Base-by-base conservation (phyloP, 2,113 vertebrate genomes). In the Spea multiplicata region DNA sequence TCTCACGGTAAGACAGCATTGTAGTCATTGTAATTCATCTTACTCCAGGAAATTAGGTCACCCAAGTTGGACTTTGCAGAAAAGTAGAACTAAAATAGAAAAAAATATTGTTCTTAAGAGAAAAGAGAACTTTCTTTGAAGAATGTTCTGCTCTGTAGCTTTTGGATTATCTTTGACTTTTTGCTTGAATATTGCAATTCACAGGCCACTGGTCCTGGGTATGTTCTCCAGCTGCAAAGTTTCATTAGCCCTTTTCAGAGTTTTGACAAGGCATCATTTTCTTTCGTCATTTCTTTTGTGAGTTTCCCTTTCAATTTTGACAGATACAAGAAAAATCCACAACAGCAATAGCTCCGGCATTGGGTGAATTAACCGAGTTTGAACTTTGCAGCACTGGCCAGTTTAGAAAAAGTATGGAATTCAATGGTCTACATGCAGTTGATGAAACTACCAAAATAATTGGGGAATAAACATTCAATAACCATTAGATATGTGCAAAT, bases 181-280 rank as follows among this genome's bases (percentile, higher is more conserved):
- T 86, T 84, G 57, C 80, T 75, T 53, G 77, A 83, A 86, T 66
- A 77, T 0, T 79, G 70, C 75, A 81, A 81, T 85, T 76, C 82
- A 84, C 84, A 84, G 81, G 80, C 83, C 82, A 83, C 80, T 82
- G 82, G 66, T 84, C 87, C 85, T 77, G 82, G 85, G 73, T 78
- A 52, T 73, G 81, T 82, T 82, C 84, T 82, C 81, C 72, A 83
- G 82, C 78, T 45, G 70, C 66, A 83, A 87, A 85, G 79, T 91
- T 92, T 90, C 83, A 85, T 89, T 84, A 87, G 85, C 80, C 85
- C 89, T 86, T 86, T 88, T 81, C 85, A 83, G 62, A 57, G 69
- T 71, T 71, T 30, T 87, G 84, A 91, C 86, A 86, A 87, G 82
- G 74, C 84, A 87, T 88, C 86, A 83, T 88, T 92, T 89, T 87